Evolutionary conservation across 2,888 invertebrate species (phyloP).

Genomic region (Synanthedon andrenaeformis): DNA sequence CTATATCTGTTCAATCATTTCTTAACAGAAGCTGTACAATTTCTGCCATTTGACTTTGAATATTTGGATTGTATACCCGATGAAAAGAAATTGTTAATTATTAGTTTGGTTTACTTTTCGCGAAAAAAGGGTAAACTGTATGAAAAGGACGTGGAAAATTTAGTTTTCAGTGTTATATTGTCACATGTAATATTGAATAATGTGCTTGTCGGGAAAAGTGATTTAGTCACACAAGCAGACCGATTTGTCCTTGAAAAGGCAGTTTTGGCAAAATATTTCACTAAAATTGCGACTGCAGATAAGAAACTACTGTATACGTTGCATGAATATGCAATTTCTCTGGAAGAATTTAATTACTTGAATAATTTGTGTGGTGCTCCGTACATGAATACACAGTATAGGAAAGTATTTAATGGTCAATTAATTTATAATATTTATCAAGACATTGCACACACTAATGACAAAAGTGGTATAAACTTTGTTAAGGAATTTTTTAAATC

Average conservation of each 20-base stretch:
- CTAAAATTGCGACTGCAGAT: not conserved
- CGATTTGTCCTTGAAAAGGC: not conserved
- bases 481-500: no score
- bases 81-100: not conserved
- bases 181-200: not conserved
- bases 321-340: not conserved
- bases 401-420: no score
- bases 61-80: not conserved
- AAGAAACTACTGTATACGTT: not conserved
- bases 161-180: not conserved
- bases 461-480: no score
- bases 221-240: not conserved
- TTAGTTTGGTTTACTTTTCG: not conserved
- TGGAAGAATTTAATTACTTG: not conserved
- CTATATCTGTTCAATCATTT: not conserved
- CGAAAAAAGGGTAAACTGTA: not conserved
- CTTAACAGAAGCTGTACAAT: not conserved
- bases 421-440: no score
- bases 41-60: not conserved
- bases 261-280: not conserved
- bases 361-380: not conserved
- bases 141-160: not conserved
- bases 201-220: not conserved
- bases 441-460: no score
- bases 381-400: not conserved